These are phyloP conservation scores for Plagodis pulveraria DNA, from an alignment of 2,888 invertebrate species.

Conservation along the genomic window DNA sequence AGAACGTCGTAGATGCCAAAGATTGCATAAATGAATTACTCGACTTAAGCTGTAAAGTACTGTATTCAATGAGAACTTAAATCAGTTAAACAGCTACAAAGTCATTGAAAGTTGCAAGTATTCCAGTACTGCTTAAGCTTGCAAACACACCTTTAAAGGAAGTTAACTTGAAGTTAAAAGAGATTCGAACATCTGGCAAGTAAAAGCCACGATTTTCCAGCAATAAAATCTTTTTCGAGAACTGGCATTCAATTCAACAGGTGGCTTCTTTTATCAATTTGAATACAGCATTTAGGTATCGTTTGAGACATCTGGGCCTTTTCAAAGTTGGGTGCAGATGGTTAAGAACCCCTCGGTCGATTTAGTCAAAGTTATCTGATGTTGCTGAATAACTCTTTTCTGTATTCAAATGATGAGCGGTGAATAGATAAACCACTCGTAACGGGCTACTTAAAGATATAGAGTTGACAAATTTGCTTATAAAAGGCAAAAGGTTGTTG, in stretches of 20 bases:
- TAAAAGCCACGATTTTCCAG: constrained; percentile 61
- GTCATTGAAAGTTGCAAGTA: constrained; percentile 48
- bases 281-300: constrained; percentile 64
- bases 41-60: constrained; percentile 5
- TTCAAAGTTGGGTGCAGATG: constrained; percentile 39
- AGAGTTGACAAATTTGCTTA: no score
- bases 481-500: no score
- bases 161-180: constrained; percentile 21
- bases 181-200: constrained; percentile 62
- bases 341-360: constrained; percentile 27
- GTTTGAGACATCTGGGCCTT: constrained; percentile 42
- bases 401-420: constrained; percentile 12
- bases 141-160: constrained; percentile 57
- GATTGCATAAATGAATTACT: no score
- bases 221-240: constrained; percentile 76
- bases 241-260: constrained; percentile 71
- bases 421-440: constrained; percentile 8
- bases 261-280: constrained; percentile 76
- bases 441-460: no score
- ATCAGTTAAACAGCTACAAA: constrained; percentile 53
- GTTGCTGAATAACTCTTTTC: constrained; percentile 17
- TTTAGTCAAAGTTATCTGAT: constrained; percentile 39
- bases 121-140: constrained; percentile 50
- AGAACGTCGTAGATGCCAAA: no score
- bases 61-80: constrained; percentile 28